A percentile compares a stretch with the other conserved stretches of the same genome.
phyloP scores from a whole-genome alignment of 2,113 vertebrate species.

The Felis catus region F.catus_Fca126_mat1.0 CM031419.1:142714001-142714500 shows the following conservation, averaged over 20 bases:
- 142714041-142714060: not conserved
- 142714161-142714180: not conserved
- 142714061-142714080: not conserved
- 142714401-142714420: not conserved
- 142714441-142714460: not conserved
- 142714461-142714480: slow-evolving; percentile 16
- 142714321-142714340: not conserved
- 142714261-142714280: not conserved
- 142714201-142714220: not conserved
- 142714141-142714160: not conserved
- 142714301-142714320: not conserved
- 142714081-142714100: not conserved
- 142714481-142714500: not conserved
- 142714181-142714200: not conserved
- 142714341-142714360: not conserved
- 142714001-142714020: too few species aligned
- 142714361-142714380: not conserved
- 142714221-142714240: not conserved
- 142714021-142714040: not conserved
- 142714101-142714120: not conserved
- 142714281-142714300: not conserved
- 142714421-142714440: not conserved
- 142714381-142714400: not conserved
- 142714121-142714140: not conserved
- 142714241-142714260: not conserved